Conservation (phyloP, 2,888 invertebrate species). For the Eueremaeus valkanovi region DNA sequence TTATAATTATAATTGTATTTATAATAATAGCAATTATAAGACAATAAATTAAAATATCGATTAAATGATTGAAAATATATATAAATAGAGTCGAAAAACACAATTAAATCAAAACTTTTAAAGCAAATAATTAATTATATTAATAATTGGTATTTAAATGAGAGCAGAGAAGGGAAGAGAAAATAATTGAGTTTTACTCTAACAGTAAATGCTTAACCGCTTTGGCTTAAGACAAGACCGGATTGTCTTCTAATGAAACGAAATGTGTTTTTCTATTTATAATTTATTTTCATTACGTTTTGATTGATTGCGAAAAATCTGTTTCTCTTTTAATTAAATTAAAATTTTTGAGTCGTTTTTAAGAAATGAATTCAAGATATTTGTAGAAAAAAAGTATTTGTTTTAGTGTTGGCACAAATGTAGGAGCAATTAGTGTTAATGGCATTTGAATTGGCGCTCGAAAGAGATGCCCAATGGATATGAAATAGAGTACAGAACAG, state of each 20-base stretch:
- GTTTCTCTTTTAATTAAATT: background rate
- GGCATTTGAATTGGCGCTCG: conserved; percentile 29
- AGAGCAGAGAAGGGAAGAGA: background rate
- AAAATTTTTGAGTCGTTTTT: background rate
- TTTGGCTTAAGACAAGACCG: conserved; percentile 10
- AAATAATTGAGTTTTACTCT: background rate
- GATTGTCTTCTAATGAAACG: background rate
- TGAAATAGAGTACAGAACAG: background rate
- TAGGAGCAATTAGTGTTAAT: conserved; percentile 19
- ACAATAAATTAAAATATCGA: background rate
- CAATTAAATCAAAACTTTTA: background rate
- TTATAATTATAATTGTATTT: too few species aligned
- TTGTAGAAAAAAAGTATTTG: conserved; percentile 7
- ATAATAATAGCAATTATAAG: too few species aligned
- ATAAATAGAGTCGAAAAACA: conserved; percentile 1
- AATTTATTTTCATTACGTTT: conserved; percentile 6
- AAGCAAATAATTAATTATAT: background rate
- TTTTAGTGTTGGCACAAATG: conserved; percentile 30
- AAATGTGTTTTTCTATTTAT: background rate
- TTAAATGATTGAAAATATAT: background rate
- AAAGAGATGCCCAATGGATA: conserved; percentile 8
- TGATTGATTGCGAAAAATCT: background rate
- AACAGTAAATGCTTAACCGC: background rate
- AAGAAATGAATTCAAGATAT: background rate
- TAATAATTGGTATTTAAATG: background rate